These are phyloP conservation scores for Phyllopteryx taeniolatus DNA, from an alignment of 2,113 vertebrate genomes.

Conservation along the genomic window DNA sequence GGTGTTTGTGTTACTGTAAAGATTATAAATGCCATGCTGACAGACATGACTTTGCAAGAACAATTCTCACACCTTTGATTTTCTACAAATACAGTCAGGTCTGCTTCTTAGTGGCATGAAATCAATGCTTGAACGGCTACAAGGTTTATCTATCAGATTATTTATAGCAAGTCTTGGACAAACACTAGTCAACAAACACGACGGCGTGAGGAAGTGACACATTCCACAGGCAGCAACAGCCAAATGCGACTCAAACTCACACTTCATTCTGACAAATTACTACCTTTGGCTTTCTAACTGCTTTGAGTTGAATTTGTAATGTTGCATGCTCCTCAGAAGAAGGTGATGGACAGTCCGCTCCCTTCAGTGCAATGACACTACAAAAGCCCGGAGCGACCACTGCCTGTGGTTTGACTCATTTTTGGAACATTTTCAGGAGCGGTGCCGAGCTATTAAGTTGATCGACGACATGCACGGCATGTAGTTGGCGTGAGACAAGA, in stretches of 20 bases:
- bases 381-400: neutral
- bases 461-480: neutral
- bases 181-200: neutral
- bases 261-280: neutral
- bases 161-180: neutral
- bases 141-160: neutral
- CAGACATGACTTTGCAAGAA: too few relatives aligned
- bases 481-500: neutral
- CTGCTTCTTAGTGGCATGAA: too few relatives aligned
- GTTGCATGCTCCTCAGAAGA: neutral
- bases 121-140: neutral
- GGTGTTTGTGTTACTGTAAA: too few relatives aligned
- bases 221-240: neutral
- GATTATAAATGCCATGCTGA: too few relatives aligned
- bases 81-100: too few relatives aligned
- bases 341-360: neutral
- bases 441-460: constrained; percentile 4
- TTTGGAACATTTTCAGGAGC: neutral
- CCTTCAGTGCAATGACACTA: neutral
- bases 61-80: too few relatives aligned
- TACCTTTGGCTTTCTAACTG: neutral
- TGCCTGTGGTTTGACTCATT: neutral
- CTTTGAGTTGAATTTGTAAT: neutral
- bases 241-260: neutral
- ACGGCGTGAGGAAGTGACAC: too few relatives aligned